phyloP scores from a whole-genome alignment of 2,888 invertebrate genomes.

The Dendrolimus pini region DNA sequence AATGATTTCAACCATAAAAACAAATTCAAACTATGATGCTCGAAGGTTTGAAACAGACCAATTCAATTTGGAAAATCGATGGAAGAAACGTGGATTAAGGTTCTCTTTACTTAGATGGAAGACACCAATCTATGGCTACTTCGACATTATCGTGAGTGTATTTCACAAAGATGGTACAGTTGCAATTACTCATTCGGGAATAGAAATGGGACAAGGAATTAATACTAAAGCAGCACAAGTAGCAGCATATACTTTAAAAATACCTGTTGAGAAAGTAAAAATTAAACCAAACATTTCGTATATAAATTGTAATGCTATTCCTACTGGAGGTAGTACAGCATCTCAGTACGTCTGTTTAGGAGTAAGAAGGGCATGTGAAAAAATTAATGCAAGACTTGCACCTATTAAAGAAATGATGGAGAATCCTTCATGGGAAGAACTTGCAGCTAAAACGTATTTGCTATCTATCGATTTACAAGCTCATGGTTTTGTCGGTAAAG shows the following conservation, averaged over 20 bases:
- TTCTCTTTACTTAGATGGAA: constrained; percentile 79
- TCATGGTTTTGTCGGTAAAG: constrained; percentile 22
- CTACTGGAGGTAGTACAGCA: constrained; percentile 81
- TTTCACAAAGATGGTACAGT: constrained; percentile 79
- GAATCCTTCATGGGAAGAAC: constrained; percentile 62
- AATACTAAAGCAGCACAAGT: constrained; percentile 82
- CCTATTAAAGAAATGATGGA: constrained; percentile 47
- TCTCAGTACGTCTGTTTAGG: constrained; percentile 80
- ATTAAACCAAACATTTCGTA: constrained; percentile 79
- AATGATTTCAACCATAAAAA: constrained; percentile 70
- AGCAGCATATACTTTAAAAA: constrained; percentile 78
- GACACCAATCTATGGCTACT: constrained; percentile 34
- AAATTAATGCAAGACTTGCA: constrained; percentile 53
- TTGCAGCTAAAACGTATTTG: constrained; percentile 59
- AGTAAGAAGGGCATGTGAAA: constrained; percentile 63
- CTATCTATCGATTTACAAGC: constrained; percentile 39
- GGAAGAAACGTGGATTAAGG: constrained; percentile 82
- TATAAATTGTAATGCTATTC: constrained; percentile 77
- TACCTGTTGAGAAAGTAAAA: constrained; percentile 77
- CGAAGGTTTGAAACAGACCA: constrained; percentile 59
- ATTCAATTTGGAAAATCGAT: constrained; percentile 80
- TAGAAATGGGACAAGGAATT: constrained; percentile 84
- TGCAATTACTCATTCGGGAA: constrained; percentile 78
- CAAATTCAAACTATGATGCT: constrained; percentile 65
- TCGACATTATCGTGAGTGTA: constrained; percentile 74